These are phyloP conservation scores for Solea solea DNA, from an alignment of 2,113 vertebrate species.

Conservation along the genomic window DNA sequence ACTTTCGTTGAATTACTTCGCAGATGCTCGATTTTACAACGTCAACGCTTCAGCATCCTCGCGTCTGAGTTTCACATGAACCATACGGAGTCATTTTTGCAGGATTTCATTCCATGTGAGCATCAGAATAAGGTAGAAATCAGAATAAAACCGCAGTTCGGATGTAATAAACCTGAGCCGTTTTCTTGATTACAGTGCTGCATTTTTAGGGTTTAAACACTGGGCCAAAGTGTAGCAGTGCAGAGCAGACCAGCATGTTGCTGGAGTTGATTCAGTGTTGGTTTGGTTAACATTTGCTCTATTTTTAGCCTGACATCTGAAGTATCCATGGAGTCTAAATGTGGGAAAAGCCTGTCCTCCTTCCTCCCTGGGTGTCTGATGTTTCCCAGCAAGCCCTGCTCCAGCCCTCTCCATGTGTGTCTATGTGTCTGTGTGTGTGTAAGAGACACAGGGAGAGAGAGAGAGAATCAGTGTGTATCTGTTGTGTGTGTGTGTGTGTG, in stretches of 20 bases:
- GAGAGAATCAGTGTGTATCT: conserved; percentile 40
- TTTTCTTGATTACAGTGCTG: background rate
- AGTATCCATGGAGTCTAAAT: conserved; percentile 97
- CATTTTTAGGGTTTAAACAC: background rate
- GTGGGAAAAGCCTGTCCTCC: conserved; percentile 99
- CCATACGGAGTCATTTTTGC: background rate
- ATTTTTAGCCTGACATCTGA: conserved; percentile 98
- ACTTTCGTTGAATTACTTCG: background rate
- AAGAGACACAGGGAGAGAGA: background rate
- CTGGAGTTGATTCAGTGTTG: conserved; percentile 79
- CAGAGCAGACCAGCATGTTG: conserved; percentile 35
- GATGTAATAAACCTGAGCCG: background rate
- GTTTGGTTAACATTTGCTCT: conserved; percentile 91
- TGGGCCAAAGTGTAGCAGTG: conserved; percentile 1
- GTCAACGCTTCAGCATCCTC: background rate
- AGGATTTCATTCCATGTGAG: background rate
- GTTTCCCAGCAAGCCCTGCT: conserved; percentile 93
- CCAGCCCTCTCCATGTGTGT: conserved; percentile 68
- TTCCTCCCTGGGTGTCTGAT: conserved; percentile 96
- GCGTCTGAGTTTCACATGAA: background rate
- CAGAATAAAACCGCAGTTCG: background rate
- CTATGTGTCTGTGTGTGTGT: conserved; percentile 52
- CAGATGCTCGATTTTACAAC: background rate
- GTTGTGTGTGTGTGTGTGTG: conserved; percentile 53
- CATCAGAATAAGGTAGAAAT: background rate